Conservation (phyloP, 2,888 invertebrate genomes). For the Eupeodes latifasciatus region DNA sequence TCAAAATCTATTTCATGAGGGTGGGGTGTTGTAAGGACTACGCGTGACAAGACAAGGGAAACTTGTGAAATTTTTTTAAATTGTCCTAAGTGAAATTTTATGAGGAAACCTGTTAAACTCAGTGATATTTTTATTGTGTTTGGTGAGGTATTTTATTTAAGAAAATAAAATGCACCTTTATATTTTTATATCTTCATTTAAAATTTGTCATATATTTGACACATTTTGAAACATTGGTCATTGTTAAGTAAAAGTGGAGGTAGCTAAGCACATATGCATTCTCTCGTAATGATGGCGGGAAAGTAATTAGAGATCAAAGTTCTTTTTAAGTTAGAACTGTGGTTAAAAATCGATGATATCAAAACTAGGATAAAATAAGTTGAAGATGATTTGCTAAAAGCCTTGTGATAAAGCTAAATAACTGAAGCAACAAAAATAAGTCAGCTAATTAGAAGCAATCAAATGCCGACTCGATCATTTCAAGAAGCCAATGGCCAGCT, state of each 20-base stretch:
- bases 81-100: conserved; percentile 44
- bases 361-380: too few relatives aligned
- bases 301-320: too few relatives aligned
- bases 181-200: background rate
- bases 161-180: background rate
- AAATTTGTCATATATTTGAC: background rate
- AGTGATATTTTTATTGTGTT: background rate
- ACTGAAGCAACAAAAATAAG: too few relatives aligned
- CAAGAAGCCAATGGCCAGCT: too few relatives aligned
- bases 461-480: too few relatives aligned
- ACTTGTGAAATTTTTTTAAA: conserved; percentile 52
- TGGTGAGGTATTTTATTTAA: background rate
- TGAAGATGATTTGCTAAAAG: too few relatives aligned
- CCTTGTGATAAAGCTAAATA: too few relatives aligned
- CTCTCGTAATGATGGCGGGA: too few relatives aligned
- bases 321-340: too few relatives aligned
- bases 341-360: too few relatives aligned
- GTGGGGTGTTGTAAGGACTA: background rate
- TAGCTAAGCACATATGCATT: too few relatives aligned
- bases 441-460: too few relatives aligned
- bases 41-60: conserved; percentile 19
- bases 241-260: background rate
- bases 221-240: background rate
- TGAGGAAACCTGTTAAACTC: conserved; percentile 13
- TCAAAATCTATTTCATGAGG: conserved; percentile 49